A percentile compares a stretch with the other conserved stretches of the same genome.
phyloP scores from a whole-genome alignment of 1,140 invertebrate species.

The Caenorhabditis inopinata region DNA sequence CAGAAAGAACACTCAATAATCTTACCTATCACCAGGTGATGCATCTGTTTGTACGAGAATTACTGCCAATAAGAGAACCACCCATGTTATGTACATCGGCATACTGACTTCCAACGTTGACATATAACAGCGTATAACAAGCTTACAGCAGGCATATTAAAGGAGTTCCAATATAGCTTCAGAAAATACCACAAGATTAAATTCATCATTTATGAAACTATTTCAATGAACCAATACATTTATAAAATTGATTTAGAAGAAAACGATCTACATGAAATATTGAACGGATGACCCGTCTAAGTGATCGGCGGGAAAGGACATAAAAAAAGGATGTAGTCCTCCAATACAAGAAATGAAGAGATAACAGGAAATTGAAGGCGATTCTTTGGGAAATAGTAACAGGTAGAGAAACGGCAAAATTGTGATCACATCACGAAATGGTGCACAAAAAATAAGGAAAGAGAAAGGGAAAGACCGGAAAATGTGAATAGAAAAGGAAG shows the following conservation, averaged over 20 bases:
- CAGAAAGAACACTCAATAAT: too few species aligned
- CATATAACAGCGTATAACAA: too few species aligned
- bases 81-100: neutral
- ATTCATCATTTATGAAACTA: too few species aligned
- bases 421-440: neutral
- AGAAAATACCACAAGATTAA: too few species aligned
- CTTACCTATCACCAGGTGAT: neutral
- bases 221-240: too few species aligned
- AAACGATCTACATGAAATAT: neutral
- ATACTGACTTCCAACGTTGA: too few species aligned
- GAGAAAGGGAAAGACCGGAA: neutral
- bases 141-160: too few species aligned
- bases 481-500: neutral
- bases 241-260: neutral
- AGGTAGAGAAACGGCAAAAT: neutral
- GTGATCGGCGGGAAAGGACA: neutral
- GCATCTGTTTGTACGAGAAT: neutral
- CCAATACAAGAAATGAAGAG: neutral
- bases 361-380: neutral
- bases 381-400: constrained; percentile 13
- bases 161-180: too few species aligned
- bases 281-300: neutral
- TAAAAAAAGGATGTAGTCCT: neutral
- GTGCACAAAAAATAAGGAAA: neutral
- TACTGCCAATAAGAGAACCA: neutral